Base-by-base conservation (phyloP, 2,888 invertebrate species). In the Pinctada fucata region DNA sequence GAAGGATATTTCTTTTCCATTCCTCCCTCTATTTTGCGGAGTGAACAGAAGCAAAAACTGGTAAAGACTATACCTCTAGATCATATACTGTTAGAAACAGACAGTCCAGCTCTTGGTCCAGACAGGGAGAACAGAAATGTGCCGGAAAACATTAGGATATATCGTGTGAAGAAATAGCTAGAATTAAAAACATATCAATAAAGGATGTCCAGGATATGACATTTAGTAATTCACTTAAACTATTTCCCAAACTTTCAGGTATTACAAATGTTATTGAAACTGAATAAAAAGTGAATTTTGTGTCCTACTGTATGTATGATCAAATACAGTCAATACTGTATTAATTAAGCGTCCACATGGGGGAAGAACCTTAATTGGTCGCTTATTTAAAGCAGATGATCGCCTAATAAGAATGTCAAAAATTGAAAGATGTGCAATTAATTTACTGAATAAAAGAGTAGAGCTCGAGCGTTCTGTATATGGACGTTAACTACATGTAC, bases 31-130 rank as follows among this genome's bases (percentile, higher is more conserved):
- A 87, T 90, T 31, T 84, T 91, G 3, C 82, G 91, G 16, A 92
- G 91, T 88, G 89, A 90, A 75, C 91, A 92, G 72, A 72, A 72
- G 16, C 47, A 31, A 73, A 89, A 89, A 79, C 86, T 93, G 50
- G 89, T 93, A 52, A 83, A 88, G 73, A 82, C 85, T 1, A 76
- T 93, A n/a, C 93, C 93, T 2, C 73, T 93, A 1, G 91, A 91
- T 6, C 88, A 89, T 63, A 84, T 93, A 3, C 81, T 93, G 13
- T 82, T 93, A 51, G 93, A 93, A 85, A 93, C 93, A 4, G 93
- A 93, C 81, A 92, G 93, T 0, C 93, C 93, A 3, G 93, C 93
- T 4, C 87, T 93, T 2, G 93, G 93, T 10, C 92, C 93, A 3
- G 87, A 86, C 48, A 92, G 92, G 87, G 70, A 65, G 31, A 58